Conservation (phyloP, 2,888 invertebrate genomes). For the Philaethria dido region DNA sequence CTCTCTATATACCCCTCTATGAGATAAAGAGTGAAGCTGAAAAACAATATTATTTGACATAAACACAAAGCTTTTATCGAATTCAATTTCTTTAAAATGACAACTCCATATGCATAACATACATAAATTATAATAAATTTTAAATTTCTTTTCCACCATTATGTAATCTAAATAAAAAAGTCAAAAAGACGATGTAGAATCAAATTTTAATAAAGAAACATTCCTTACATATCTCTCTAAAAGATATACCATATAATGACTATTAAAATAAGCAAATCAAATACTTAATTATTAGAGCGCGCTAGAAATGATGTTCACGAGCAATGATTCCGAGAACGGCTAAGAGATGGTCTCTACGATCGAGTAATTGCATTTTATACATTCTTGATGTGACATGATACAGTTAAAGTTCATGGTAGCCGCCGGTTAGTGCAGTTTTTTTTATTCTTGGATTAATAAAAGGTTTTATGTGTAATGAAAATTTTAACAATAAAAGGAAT, state of each 20-base stretch:
- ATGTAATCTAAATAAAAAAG: slow-evolving; percentile 1
- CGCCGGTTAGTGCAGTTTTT: too few relatives aligned
- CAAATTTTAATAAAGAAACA: slow-evolving; percentile 10
- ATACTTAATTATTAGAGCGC: slow-evolving; percentile 38
- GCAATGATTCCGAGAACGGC: slow-evolving; percentile 28
- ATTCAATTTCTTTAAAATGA: background rate
- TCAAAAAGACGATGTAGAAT: background rate
- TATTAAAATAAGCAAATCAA: slow-evolving; percentile 27
- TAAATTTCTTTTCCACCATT: background rate
- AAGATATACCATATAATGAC: slow-evolving; percentile 14
- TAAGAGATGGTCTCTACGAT: slow-evolving; percentile 26
- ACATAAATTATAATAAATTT: background rate
- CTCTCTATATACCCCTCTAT: too few relatives aligned
- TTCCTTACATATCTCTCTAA: slow-evolving; percentile 9
- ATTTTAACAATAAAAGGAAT: too few relatives aligned
- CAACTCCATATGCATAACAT: background rate
- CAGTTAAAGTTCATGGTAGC: background rate
- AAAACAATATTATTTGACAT: too few relatives aligned
- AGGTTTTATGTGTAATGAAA: too few relatives aligned
- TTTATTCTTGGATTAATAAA: too few relatives aligned
- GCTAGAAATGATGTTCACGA: slow-evolving; percentile 36
- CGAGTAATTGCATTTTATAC: slow-evolving; percentile 40
- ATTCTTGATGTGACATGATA: slow-evolving; percentile 27
- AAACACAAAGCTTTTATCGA: too few relatives aligned
- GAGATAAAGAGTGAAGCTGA: too few relatives aligned